Evolutionary conservation across 2,888 invertebrate genomes (phyloP).

Genomic region (Trachelus troglodyta): DNA sequence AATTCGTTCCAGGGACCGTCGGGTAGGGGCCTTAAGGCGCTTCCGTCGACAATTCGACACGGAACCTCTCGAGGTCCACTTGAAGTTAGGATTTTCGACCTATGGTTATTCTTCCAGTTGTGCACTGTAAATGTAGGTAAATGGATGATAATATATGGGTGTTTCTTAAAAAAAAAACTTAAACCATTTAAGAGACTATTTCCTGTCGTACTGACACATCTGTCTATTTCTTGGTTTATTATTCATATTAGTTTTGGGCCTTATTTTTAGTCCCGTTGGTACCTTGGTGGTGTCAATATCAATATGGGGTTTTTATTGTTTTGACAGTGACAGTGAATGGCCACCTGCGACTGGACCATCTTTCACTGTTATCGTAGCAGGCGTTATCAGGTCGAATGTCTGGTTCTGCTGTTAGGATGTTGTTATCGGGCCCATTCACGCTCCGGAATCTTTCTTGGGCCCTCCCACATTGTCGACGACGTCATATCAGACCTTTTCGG

Average conservation of each 20-base stretch:
- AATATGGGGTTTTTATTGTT: not conserved
- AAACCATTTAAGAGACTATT: not conserved
- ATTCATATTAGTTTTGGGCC: not conserved
- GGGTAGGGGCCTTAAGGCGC: not conserved
- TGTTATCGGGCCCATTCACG: not conserved
- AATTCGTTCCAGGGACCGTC: not conserved
- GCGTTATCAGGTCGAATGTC: not conserved
- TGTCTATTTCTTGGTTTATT: not conserved
- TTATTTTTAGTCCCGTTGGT: not conserved
- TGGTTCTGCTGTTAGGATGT: not conserved
- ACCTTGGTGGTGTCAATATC: not conserved
- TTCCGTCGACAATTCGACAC: not conserved
- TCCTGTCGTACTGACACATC: not conserved
- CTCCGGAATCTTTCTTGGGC: not conserved
- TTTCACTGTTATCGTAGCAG: not conserved
- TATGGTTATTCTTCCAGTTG: not conserved
- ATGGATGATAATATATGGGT: not conserved
- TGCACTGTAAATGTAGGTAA: not conserved
- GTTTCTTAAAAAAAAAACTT: not conserved
- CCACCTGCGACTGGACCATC: not conserved
- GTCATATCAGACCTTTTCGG: not conserved
- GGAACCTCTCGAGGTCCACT: not conserved
- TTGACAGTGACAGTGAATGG: not conserved
- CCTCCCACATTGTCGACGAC: conserved; percentile 7
- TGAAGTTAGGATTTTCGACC: not conserved